Percentiles rank a stretch among this genome's conserved stretches.
phyloP scores from a whole-genome alignment of 2,797 vertebrate genomes.

The Trematomus bernacchii region DNA sequence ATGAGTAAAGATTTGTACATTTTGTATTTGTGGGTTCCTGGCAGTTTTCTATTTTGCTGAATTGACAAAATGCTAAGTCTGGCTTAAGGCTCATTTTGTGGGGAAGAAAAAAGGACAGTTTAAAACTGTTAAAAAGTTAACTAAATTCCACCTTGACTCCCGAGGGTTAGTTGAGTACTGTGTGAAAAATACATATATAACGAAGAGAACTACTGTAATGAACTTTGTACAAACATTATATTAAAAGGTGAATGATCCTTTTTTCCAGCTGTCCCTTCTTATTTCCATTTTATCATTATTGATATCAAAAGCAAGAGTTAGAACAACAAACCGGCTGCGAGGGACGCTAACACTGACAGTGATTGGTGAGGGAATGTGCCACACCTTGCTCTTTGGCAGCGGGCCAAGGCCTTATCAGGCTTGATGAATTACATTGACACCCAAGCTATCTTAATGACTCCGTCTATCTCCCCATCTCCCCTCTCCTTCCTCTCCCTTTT shows the following conservation, averaged over 20 bases:
- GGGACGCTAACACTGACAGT: conserved; percentile 62
- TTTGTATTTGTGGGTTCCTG: background rate
- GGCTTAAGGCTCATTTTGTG: background rate
- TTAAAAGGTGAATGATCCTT: background rate
- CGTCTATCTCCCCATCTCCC: conserved; percentile 75
- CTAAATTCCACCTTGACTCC: background rate
- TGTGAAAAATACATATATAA: background rate
- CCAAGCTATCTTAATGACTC: conserved; percentile 85
- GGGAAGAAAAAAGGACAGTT: background rate
- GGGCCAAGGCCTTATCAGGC: conserved; percentile 72
- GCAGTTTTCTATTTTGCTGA: background rate
- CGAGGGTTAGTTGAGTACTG: background rate
- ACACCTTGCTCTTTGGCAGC: conserved; percentile 77
- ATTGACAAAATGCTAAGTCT: background rate
- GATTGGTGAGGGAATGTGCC: conserved; percentile 74
- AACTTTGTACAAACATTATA: background rate
- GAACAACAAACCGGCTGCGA: conserved; percentile 53
- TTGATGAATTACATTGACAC: conserved; percentile 82
- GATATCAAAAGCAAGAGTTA: conserved; percentile 44
- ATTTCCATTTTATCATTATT: conserved; percentile 32
- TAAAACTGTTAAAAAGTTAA: background rate
- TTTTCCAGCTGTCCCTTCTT: conserved; percentile 25
- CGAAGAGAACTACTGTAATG: background rate
- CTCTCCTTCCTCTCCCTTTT: conserved; percentile 72
- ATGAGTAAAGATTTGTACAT: background rate